Conservation (phyloP, 2,888 invertebrate genomes). For the Nephrotoma appendiculata region DNA sequence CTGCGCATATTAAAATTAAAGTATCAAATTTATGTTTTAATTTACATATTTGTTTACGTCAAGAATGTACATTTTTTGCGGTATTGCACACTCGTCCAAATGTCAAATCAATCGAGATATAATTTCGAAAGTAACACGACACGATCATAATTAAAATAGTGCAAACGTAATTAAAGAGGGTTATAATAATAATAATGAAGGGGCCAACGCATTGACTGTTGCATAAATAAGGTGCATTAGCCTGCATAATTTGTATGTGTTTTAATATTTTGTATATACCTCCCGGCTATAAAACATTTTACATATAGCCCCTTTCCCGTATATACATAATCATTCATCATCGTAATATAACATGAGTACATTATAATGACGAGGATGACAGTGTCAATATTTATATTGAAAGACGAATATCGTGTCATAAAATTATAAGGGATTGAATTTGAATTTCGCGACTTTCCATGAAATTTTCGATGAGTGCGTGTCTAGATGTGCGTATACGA, state of each 20-base stretch:
- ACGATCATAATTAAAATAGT: not conserved
- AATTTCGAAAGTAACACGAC: not conserved
- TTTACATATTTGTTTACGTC: not conserved
- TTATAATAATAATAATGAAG: not conserved
- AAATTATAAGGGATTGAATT: not conserved
- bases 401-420: not conserved
- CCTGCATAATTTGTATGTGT: not conserved
- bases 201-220: not conserved
- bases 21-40: not conserved
- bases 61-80: not conserved
- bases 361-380: not conserved
- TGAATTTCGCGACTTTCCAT: not conserved
- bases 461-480: not conserved
- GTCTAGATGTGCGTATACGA: not conserved
- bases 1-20: not conserved
- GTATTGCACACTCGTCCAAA: not conserved
- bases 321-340: not conserved
- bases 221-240: not conserved
- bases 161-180: not conserved
- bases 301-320: not conserved
- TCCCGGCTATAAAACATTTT: not conserved
- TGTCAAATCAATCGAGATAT: not conserved
- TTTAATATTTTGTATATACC: not conserved
- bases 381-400: not conserved
- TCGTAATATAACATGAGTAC: not conserved